Evolutionary conservation across 2,113 vertebrate species (phyloP), one percentile per base, ranked within the genome.

Genomic region (Galemys pyrenaicus): DNA sequence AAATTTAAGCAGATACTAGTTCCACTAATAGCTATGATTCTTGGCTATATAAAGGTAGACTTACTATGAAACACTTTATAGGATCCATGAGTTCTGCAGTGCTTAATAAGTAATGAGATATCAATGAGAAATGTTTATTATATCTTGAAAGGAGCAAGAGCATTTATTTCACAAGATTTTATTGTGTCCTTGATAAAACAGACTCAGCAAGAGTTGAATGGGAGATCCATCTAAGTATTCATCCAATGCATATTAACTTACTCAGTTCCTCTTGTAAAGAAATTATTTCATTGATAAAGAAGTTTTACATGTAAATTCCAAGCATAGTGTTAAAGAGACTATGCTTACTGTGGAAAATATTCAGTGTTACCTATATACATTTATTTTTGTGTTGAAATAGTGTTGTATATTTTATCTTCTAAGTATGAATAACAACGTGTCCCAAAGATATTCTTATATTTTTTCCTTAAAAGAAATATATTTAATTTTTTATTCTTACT

Each of bases 201-300:
- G 39, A 90, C 77, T 39, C 30, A 70, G 19, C 7, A 62, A 90
- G 68, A 75, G 17, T 37, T 49, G 10, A 93, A 44, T 70, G 32
- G 19, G 11, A 11, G 12, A 71, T 13, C n/a, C 15, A 44, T 71
- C 5, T 24, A 58, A 51, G 46, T 13, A 35, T n/a, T 41, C 39
- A 46, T 35, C 10, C n/a, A 39, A 30, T 49, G 5, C 3, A 8
- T 56, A 20, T 56, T 91, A 84, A 24, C 51, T 88, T 68, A 62
- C 2, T 6, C 13, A 74, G 15, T 64, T 17, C 1, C 6, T 60
- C 71, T 75, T 93, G 32, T 62, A 37, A 71, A 71, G 11, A 93
- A 80, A 19, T 58, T 28, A 64, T 91, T 90, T 93, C 2, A 88
- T 65, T 62, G n/a, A 70, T 41, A 64, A 95, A 84, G 11, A 79